Evolutionary conservation across 2,797 vertebrate genomes (phyloP).

Genomic region (Enteromius argenteus): DNA sequence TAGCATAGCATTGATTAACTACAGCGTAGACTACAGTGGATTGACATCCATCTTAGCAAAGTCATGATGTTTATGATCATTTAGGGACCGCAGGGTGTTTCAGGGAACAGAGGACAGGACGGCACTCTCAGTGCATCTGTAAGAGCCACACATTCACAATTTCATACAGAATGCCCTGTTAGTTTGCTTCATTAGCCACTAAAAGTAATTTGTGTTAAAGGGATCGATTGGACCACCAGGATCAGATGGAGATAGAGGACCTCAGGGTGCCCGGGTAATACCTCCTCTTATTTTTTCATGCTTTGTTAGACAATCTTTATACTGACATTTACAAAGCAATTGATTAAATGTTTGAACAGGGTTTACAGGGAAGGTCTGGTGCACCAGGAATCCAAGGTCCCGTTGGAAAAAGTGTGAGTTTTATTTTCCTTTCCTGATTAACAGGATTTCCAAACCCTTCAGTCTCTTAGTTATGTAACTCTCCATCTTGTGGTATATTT

Average conservation of each 20-base stretch:
- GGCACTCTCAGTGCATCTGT: slow-evolving; percentile 73
- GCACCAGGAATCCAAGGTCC: slow-evolving; percentile 75
- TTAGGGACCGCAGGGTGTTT: slow-evolving; percentile 75
- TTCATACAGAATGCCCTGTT: not conserved
- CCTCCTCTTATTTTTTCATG: slow-evolving; percentile 2
- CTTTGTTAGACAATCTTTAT: not conserved
- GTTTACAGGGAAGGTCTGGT: slow-evolving; percentile 74
- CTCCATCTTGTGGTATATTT: slow-evolving; percentile 17
- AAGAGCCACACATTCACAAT: slow-evolving; percentile 47
- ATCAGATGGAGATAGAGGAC: slow-evolving; percentile 67
- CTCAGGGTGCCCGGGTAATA: slow-evolving; percentile 70
- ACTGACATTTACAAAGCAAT: not conserved
- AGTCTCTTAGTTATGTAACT: not conserved
- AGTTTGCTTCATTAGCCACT: not conserved
- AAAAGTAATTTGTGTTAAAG: slow-evolving; percentile 62
- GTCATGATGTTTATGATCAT: slow-evolving; percentile 23
- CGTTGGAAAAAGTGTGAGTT: slow-evolving; percentile 77
- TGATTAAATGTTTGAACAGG: slow-evolving; percentile 64
- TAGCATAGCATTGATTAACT: not conserved
- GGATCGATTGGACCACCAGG: slow-evolving; percentile 71
- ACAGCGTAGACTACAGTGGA: not conserved
- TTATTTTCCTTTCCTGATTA: slow-evolving; percentile 21
- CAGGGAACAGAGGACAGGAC: slow-evolving; percentile 72
- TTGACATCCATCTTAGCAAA: not conserved
- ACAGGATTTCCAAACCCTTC: slow-evolving; percentile 16